These are phyloP conservation scores for Cettia cetti DNA, from an alignment of 2,113 vertebrate species.

Conservation along the genomic window DNA sequence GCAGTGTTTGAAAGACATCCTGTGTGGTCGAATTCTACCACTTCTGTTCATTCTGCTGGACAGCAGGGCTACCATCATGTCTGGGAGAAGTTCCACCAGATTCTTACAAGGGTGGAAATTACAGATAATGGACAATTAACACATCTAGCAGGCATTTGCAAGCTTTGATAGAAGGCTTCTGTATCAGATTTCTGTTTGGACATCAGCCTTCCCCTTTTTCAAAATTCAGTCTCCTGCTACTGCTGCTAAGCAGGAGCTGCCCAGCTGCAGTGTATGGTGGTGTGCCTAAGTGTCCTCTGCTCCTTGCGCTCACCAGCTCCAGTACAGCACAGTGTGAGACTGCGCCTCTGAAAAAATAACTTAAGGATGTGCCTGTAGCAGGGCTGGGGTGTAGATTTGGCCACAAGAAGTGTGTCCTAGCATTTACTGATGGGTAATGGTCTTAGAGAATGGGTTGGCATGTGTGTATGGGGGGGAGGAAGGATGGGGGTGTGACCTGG, in stretches of 20 bases:
- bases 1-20: not conserved
- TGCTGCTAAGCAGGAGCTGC: not conserved
- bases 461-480: not conserved
- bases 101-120: not conserved
- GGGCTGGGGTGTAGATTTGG: not conserved
- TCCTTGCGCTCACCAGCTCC: not conserved
- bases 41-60: not conserved
- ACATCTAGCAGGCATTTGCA: not conserved
- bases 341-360: not conserved
- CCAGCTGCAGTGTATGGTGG: not conserved
- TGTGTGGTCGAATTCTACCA: not conserved
- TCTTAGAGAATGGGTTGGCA: not conserved
- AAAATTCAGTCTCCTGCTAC: not conserved
- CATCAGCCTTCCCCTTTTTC: not conserved
- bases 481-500: fast-evolving
- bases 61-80: not conserved
- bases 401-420: not conserved
- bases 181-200: not conserved
- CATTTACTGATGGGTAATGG: not conserved
- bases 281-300: not conserved
- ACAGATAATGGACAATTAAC: not conserved
- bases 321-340: not conserved
- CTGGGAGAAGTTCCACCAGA: conserved; percentile 69
- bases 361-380: fast-evolving
- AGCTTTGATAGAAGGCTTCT: not conserved